Evolutionary conservation across 2,113 vertebrate genomes (phyloP), one percentile per base, ranked within the genome.

Genomic region (Formicarius rufipectus): DNA sequence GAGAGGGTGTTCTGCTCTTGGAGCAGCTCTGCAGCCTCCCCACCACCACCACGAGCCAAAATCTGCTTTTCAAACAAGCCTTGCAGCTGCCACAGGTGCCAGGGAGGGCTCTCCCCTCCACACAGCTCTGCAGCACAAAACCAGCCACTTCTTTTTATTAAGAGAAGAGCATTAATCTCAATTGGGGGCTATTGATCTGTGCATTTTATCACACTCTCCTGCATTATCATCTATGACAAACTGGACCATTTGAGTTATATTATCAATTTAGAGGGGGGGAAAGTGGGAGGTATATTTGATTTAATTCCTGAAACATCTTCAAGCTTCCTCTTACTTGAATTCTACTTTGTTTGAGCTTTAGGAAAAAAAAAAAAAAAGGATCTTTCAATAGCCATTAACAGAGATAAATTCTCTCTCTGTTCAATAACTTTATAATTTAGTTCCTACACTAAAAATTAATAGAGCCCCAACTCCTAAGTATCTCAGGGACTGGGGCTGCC

Each of bases 351-450:
- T 47, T 79, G 28, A 45, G 31, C 78, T 97, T 63, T 55, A 86
- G 83, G 52, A 44, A 53, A 80, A 81, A 84, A 82, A 56, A 52
- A 60, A 66, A 76, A 80, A 87, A 73, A 85, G 71, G 49, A 87
- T 81, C 55, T 82, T 95, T 96, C 84, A 96, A 93, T 94, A 60
- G 74, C 89, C 78, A 83, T 95, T 96, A 92, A 87, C 74, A 80
- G 89, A 95, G 93, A 92, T 62, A 97, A 97, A 92, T 94, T 52
- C 53, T 92, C 80, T 94, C 73, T 92, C 78, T 93, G 95, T 96
- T 97, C 94, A 95, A 66, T 97, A 97, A 96, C 79, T 97, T 88
- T 55, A 85, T 97, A 96, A 97, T 94, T 96, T 96, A 97, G 93
- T 94, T 96, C 59, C 83, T 90, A 97, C 93, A 62, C 66, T 91